Evolutionary conservation across 2,797 vertebrate genomes (phyloP).

Genomic region (Hydrolagus colliei): DNA sequence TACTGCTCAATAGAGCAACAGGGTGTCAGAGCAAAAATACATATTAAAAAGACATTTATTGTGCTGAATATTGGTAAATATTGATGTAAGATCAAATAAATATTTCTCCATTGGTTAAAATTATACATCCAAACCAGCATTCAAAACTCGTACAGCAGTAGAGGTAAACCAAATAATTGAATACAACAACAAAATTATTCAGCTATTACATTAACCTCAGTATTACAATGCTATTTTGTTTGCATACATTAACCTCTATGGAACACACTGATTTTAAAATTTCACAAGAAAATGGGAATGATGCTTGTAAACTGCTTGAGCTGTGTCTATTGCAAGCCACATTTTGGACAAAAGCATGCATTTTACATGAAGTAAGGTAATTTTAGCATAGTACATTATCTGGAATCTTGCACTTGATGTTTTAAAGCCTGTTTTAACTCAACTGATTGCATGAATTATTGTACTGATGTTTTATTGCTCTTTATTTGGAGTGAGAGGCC

Average conservation of each 20-base stretch:
- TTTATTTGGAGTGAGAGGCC: not conserved
- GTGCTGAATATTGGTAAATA: not conserved
- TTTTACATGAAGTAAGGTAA: not conserved
- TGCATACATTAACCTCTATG: not conserved
- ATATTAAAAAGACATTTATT: not conserved
- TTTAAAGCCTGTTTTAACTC: not conserved
- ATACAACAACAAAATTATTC: not conserved
- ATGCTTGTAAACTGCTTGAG: not conserved
- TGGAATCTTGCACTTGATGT: not conserved
- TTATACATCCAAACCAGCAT: not conserved
- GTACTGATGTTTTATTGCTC: not conserved
- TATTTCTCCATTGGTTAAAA: not conserved
- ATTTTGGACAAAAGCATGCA: not conserved
- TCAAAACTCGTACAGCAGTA: no score
- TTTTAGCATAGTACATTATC: not conserved
- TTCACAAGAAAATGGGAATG: not conserved
- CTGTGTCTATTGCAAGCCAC: not conserved
- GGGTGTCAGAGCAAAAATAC: no score
- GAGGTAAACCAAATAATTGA: not conserved
- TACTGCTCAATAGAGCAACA: no score
- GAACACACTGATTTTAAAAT: not conserved
- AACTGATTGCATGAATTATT: not conserved
- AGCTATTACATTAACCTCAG: not conserved
- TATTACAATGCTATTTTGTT: not conserved
- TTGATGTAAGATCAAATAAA: not conserved